Base-by-base conservation (phyloP, 2,797 vertebrate species). In the Lepus townsendii region DNA sequence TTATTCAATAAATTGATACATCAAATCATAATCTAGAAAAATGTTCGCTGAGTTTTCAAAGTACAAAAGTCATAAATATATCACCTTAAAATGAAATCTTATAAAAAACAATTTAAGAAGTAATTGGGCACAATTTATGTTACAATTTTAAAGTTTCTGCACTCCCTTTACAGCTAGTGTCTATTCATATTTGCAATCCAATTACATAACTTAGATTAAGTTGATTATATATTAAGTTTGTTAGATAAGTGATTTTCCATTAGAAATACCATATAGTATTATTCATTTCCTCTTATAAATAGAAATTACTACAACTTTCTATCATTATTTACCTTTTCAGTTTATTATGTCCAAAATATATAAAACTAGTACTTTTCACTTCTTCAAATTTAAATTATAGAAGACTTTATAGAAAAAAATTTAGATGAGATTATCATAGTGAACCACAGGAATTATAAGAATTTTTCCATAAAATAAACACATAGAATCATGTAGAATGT, bases 21-120 rank as follows among this genome's bases (percentile, higher is more conserved):
- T 80, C 76, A 95, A 91, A 95, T 94, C 50, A 95, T 92, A 95
- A 91, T 91, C 22, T 83, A 96, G 20, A 52, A 20, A 93, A 16
- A 42, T 86, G 78, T 72, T 96, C 96, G 95, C 76, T 95, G 86
- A 93, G n/a, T 91, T 94, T 86, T 8, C 35, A 80, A 93, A 95
- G 66, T 72, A 38, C 27, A 92, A 32, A 83, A 93, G 86, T 27
- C 71, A 89, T 95, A 95, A 95, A 95, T 54, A 89, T 38, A 88
- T 79, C 82, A 95, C 79, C 50, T 91, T 91, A 95, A 95, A 91
- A 89, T 83, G n/a, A 95, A 96, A 91, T 79, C 47, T 71, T 95
- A 95, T 65, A 60, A 95, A 95, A 47, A 95, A 92, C 27, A n/a
- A 96, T 89, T 96, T 91, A 77, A 7, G 66, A 93, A 24, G 38